Evolutionary conservation across 2,113 vertebrate species (phyloP).

Genomic region (Bufo gargarizans): DNA sequence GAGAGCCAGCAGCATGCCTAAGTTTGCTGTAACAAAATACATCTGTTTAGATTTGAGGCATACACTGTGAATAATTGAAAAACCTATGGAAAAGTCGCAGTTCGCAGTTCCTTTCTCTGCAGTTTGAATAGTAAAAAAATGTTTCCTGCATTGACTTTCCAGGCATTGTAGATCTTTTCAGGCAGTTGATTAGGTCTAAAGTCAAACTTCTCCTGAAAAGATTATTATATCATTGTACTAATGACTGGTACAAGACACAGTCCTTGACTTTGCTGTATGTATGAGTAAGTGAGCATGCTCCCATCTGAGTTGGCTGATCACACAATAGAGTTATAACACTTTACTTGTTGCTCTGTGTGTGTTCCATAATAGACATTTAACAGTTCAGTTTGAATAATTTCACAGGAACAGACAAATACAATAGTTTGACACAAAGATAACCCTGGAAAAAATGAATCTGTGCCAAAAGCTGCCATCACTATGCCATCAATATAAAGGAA

Average conservation of each 20-base stretch:
- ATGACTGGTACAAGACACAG: not conserved
- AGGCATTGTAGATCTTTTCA: not conserved
- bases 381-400: not conserved
- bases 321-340: not conserved
- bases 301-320: not conserved
- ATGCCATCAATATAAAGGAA: not conserved
- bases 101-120: not conserved
- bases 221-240: conserved; percentile 9
- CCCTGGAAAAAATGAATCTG: not conserved
- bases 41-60: not conserved
- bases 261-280: conserved; percentile 1
- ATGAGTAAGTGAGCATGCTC: conserved; percentile 21
- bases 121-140: not conserved
- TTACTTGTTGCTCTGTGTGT: not conserved
- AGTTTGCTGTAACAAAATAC: not conserved
- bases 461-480: not conserved
- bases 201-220: conserved; percentile 2
- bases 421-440: not conserved
- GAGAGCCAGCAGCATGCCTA: no score
- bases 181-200: conserved; percentile 7
- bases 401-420: not conserved
- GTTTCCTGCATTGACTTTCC: not conserved
- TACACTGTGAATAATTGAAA: not conserved
- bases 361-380: conserved; percentile 4
- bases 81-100: not conserved